Percentiles rank a stretch among this genome's conserved stretches.
phyloP scores from a whole-genome alignment of 2,888 invertebrate genomes.

The Latrodectus elegans region DNA sequence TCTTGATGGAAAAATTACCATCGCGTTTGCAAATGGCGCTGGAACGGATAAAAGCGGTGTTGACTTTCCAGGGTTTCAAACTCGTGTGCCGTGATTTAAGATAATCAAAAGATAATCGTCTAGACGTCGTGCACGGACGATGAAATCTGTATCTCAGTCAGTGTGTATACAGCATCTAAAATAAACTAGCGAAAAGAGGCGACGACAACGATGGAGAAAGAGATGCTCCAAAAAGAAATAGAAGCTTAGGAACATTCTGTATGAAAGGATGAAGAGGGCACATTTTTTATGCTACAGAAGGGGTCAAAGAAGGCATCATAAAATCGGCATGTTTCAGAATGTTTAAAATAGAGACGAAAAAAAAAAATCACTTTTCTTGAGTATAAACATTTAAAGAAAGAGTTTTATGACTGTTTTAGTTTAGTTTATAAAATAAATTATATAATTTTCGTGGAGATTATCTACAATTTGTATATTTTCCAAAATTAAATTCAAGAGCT shows the following conservation, averaged over 20 bases:
- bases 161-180: conserved; percentile 9
- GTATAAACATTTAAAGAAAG: too few species aligned
- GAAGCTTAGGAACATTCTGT: neutral
- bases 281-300: neutral
- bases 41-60: too few species aligned
- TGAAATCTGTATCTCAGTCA: neutral
- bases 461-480: too few species aligned
- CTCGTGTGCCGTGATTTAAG: neutral
- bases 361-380: too few species aligned
- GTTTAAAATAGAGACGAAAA: too few species aligned
- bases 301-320: neutral
- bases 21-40: too few species aligned
- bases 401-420: too few species aligned
- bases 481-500: too few species aligned
- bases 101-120: conserved; percentile 41
- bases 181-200: conserved; percentile 38
- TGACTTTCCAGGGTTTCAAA: neutral
- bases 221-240: neutral
- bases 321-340: too few species aligned
- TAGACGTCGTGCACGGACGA: conserved; percentile 13
- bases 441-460: too few species aligned
- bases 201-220: conserved; percentile 18
- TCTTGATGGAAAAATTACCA: too few species aligned
- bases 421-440: too few species aligned
- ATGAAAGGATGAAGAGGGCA: neutral